phyloP scores from a whole-genome alignment of 2,797 vertebrate species.

The Odontamblyopus lacepedii region DNA sequence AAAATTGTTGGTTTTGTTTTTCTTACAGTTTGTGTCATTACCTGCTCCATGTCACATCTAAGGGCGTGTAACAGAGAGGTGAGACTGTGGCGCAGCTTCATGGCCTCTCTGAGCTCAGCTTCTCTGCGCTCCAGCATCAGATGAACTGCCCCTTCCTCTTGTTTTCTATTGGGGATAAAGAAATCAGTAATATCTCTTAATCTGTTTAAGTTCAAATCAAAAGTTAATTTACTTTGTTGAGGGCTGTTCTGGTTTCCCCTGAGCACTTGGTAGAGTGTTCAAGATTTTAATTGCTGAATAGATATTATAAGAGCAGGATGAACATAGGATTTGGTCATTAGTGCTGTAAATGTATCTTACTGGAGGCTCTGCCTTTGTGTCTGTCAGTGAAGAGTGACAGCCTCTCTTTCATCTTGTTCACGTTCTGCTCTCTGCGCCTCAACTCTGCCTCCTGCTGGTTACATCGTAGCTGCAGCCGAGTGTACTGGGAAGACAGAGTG shows the following conservation, averaged over 20 bases:
- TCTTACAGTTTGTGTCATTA: slow-evolving; percentile 18
- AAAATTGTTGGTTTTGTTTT: neutral
- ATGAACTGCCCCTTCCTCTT: slow-evolving; percentile 63
- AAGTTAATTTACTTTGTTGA: slow-evolving; percentile 40
- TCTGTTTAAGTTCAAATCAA: neutral
- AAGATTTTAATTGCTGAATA: slow-evolving; percentile 72
- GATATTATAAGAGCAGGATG: neutral
- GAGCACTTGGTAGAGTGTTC: slow-evolving; percentile 53
- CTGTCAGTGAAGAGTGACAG: slow-evolving; percentile 63
- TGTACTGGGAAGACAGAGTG: slow-evolving; percentile 33
- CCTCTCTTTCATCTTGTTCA: slow-evolving; percentile 66
- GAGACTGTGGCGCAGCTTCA: slow-evolving; percentile 74
- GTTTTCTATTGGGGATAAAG: slow-evolving; percentile 34
- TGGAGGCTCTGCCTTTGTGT: slow-evolving; percentile 49
- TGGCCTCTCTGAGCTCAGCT: slow-evolving; percentile 73
- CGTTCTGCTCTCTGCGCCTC: slow-evolving; percentile 65
- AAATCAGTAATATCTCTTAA: neutral
- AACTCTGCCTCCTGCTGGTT: slow-evolving; percentile 71
- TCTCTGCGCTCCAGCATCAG: slow-evolving; percentile 76
- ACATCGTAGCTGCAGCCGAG: slow-evolving; percentile 63
- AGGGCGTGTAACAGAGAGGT: slow-evolving; percentile 71
- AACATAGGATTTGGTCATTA: neutral
- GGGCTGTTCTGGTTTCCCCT: slow-evolving; percentile 43
- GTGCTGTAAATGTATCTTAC: slow-evolving; percentile 51
- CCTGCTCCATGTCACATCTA: slow-evolving; percentile 68